These are phyloP conservation scores for Protosalanx chinensis DNA, from an alignment of 2,797 vertebrate species.

Conservation along the genomic window DNA sequence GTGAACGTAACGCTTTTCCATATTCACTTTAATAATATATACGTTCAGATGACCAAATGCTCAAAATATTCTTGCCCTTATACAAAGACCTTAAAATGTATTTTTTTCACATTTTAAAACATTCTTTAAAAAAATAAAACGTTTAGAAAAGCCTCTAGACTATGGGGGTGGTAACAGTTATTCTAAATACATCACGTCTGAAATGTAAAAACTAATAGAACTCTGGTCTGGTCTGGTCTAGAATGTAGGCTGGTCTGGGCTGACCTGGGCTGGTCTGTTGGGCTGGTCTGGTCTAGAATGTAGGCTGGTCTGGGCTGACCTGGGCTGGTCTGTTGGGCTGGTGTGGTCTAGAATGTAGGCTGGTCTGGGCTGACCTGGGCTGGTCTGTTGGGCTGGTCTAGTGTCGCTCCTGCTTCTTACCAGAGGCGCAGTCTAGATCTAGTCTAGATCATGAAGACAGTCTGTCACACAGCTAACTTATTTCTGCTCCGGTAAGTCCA, in stretches of 20 bases:
- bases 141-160: background rate
- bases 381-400: too few species aligned
- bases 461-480: too few species aligned
- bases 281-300: background rate
- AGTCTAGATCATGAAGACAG: too few species aligned
- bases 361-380: background rate
- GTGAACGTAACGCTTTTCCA: background rate
- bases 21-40: background rate
- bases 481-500: too few species aligned
- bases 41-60: background rate
- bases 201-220: background rate
- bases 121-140: background rate
- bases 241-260: slow-evolving; percentile 18
- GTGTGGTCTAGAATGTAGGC: slow-evolving; percentile 13
- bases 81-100: background rate
- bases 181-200: background rate
- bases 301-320: slow-evolving; percentile 10
- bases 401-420: too few species aligned
- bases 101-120: background rate
- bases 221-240: too few species aligned
- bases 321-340: too few species aligned
- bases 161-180: background rate
- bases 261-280: too few species aligned
- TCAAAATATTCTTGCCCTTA: background rate
- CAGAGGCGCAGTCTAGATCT: too few species aligned